Percentiles rank a stretch among this genome's conserved stretches.
Evolutionary conservation across 2,888 invertebrate genomes (phyloP).

Genomic region (Brachynemurus nebulosus): DNA sequence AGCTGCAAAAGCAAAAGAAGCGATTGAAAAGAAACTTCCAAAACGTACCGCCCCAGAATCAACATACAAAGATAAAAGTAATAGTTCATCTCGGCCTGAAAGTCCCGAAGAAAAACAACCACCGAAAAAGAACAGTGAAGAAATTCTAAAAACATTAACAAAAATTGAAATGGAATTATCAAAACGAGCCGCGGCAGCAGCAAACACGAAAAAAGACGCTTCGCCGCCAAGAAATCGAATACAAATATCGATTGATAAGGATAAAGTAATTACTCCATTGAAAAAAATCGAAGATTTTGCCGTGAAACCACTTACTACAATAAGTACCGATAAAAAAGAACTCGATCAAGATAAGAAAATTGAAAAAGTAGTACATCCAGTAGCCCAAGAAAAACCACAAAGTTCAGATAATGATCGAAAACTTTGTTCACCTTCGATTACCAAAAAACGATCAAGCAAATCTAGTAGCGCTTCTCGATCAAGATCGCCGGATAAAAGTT

Average conservation of each 20-base stretch:
- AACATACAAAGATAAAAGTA: constrained; percentile 22
- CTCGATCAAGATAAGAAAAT: background rate
- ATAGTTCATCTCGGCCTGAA: constrained; percentile 3
- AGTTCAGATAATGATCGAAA: background rate
- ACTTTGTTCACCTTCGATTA: background rate
- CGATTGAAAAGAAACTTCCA: constrained; percentile 42
- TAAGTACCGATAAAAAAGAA: background rate
- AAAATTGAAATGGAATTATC: constrained; percentile 10
- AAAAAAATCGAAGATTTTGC: constrained; percentile 6
- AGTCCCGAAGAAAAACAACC: constrained; percentile 1
- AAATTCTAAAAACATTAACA: constrained; percentile 5
- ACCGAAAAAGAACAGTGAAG: constrained; percentile 10
- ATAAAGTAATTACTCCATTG: constrained; percentile 5
- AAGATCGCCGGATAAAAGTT: constrained; percentile 13
- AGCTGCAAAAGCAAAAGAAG: constrained; percentile 59
- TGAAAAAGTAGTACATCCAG: background rate
- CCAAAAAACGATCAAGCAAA: background rate
- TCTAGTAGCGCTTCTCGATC: constrained; percentile 13
- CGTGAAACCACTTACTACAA: background rate
- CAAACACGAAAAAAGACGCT: constrained; percentile 1
- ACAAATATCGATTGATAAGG: constrained; percentile 7
- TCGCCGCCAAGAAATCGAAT: constrained; percentile 6
- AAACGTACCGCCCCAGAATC: constrained; percentile 30
- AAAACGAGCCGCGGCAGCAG: constrained; percentile 3
- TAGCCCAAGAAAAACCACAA: background rate